Conservation (phyloP, 1,140 invertebrate species). For the Drosophila sechellia region DNA sequence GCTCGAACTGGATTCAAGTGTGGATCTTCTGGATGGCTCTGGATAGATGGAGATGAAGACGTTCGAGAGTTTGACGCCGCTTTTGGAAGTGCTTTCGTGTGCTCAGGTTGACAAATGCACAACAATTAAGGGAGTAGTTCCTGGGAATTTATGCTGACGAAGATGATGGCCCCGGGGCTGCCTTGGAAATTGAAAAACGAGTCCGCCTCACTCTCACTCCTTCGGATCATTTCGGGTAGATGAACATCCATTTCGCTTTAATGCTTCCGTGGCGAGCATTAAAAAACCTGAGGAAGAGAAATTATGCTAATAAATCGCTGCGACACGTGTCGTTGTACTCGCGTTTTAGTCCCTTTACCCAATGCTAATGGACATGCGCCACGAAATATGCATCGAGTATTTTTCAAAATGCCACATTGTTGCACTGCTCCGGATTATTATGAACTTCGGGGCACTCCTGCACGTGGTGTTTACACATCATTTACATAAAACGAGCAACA, state of each 20-base stretch:
- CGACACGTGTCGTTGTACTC: constrained; percentile 79
- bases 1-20: constrained; percentile 20
- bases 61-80: constrained; percentile 32
- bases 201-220: constrained; percentile 27
- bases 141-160: constrained; percentile 22
- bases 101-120: constrained; percentile 72
- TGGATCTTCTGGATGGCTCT: constrained; percentile 1
- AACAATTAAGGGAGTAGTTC: constrained; percentile 75
- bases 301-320: constrained; percentile 81
- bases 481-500: constrained; percentile 77
- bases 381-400: constrained; percentile 78
- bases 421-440: constrained; percentile 43
- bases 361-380: constrained; percentile 71
- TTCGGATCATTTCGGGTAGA: constrained; percentile 27
- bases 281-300: constrained; percentile 69
- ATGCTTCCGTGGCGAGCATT: constrained; percentile 69
- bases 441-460: constrained; percentile 35
- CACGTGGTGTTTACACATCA: constrained; percentile 82
- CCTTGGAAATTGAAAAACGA: constrained; percentile 70
- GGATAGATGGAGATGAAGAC: neutral
- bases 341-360: constrained; percentile 8
- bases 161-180: constrained; percentile 40
- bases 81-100: constrained; percentile 32
- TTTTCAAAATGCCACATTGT: constrained; percentile 39
- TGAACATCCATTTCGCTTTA: constrained; percentile 78